A percentile compares a stretch with the other conserved stretches of the same genome.
Conservation (phyloP, 2,797 vertebrate genomes). For the Acrossocheilus wenchowensis region DNA sequence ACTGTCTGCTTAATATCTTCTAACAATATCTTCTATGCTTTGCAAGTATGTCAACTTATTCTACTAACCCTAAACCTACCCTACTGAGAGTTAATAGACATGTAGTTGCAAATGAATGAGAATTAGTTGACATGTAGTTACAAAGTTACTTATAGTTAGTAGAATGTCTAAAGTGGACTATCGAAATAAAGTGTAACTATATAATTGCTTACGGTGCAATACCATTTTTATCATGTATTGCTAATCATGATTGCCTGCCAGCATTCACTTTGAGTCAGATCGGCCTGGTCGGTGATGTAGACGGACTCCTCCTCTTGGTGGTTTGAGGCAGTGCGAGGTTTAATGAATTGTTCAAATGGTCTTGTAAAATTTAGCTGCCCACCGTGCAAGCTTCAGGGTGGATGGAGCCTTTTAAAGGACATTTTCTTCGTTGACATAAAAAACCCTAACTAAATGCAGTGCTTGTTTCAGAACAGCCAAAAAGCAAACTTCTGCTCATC, state of each 20-base stretch:
- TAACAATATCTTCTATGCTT: too few species aligned
- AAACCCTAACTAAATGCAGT: background rate
- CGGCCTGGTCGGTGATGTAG: conserved; percentile 31
- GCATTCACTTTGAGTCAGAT: background rate
- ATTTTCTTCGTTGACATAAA: background rate
- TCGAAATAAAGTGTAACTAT: too few species aligned
- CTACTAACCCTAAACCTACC: too few species aligned
- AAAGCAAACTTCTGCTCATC: background rate
- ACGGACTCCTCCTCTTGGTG: conserved; percentile 65
- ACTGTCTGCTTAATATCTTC: too few species aligned
- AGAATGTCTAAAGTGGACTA: too few species aligned
- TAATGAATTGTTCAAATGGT: background rate
- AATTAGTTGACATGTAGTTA: too few species aligned
- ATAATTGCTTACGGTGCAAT: background rate
- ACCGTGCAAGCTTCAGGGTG: background rate
- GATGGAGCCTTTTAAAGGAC: background rate
- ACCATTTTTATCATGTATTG: conserved; percentile 7
- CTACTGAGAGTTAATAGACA: too few species aligned
- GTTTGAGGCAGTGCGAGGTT: background rate
- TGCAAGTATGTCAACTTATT: too few species aligned
- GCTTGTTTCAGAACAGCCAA: background rate
- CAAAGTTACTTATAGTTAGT: too few species aligned
- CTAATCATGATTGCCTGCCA: conserved; percentile 2
- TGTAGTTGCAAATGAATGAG: too few species aligned
- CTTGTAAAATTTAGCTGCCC: conserved; percentile 17